Percentiles rank a stretch among this genome's conserved stretches.
Conservation (phyloP, 2,797 vertebrate genomes). For the Phrynocephalus forsythii region DNA sequence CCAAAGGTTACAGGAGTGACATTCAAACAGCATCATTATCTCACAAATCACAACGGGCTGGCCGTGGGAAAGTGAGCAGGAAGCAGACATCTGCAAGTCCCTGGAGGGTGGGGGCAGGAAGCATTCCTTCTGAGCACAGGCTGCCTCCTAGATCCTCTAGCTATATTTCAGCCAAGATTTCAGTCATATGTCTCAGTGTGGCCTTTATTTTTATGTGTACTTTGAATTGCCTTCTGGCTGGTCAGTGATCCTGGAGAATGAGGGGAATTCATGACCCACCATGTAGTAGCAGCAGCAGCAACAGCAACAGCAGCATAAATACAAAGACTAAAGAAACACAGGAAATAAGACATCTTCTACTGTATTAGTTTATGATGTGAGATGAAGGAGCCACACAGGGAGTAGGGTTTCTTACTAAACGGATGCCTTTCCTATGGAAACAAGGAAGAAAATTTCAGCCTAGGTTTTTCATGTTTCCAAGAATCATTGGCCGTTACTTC, state of each 20-base stretch:
- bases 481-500: too few relatives aligned
- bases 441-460: neutral
- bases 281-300: neutral
- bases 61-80: constrained; percentile 25
- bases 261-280: neutral
- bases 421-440: neutral
- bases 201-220: neutral
- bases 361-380: neutral
- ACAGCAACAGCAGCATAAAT: too few relatives aligned
- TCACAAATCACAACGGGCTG: neutral
- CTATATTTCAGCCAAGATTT: neutral
- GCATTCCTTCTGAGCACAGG: constrained; percentile 4
- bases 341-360: neutral
- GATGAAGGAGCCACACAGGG: neutral
- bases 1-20: neutral
- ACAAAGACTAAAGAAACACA: neutral
- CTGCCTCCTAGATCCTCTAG: neutral
- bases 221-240: neutral
- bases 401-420: neutral
- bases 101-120: neutral
- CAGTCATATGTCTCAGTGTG: neutral
- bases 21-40: constrained; percentile 13
- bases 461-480: neutral
- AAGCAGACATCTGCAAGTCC: neutral
- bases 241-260: neutral